Base-by-base conservation (phyloP, 2,113 vertebrate species). In the Mastomys coucha region DNA sequence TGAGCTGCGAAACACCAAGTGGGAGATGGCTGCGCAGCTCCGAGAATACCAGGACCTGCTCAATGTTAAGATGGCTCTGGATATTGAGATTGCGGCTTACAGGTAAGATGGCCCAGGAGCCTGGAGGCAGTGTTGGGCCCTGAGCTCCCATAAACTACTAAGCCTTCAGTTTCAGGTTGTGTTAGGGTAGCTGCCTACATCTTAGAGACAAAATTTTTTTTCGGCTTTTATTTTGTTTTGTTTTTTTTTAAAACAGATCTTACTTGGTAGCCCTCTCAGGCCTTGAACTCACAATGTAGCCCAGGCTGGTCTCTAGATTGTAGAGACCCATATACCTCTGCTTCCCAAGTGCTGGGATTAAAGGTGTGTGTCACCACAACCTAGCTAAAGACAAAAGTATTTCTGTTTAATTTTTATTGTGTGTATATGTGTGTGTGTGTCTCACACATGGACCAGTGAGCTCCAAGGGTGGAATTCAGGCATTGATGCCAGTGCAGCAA, bases 21-120 rank as follows among this genome's bases (percentile, higher is more conserved):
- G 99, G 99, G 99, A 99, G 98, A 99, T 99, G 99, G 99, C 99
- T 31, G 99, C 99, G 56, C 99, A 99, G 98, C 98, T 99, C 76
- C 99, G 99, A 20, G 99, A 99, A 45, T 99, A 99, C 89, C 99
- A 99, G 97, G 99, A 99, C 80, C 98, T 99, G 94, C 99, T 99
- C 97, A 99, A 99, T 0, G 99, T 99, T 95, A 99, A 99, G 98
- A 99, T 99, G 99, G 99, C 99, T 67, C 98, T 99, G 90, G 99
- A 99, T 97, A 99, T 99, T 0, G 99, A 99, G 96, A 99, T 99
- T 0, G 99, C 99, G 45, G 99, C 99, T 60, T 99, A 99, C 77
- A 99, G 99, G 99, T 99, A 96, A 5, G 11, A 22, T 10, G 56
- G 36, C 22, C 10, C 10, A 0, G n/a, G 45, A 72, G 20, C 22